Percentiles rank a stretch among this genome's conserved stretches.
phyloP scores from a whole-genome alignment of 2,113 vertebrate genomes.

The Lontra canadensis region DNA sequence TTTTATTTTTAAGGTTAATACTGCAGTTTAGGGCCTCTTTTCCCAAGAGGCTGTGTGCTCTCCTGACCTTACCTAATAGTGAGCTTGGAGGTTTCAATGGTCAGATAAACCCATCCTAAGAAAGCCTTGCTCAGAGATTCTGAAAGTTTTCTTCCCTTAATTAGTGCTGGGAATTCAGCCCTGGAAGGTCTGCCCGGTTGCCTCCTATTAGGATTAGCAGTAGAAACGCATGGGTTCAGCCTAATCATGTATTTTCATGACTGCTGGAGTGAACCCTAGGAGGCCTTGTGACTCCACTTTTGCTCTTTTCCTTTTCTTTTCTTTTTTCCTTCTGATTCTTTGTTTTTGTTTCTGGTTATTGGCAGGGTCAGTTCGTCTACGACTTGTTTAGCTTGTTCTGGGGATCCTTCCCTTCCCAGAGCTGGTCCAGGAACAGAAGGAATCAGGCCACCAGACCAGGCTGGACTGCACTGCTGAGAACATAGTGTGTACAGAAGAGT shows the following conservation, averaged over 20 bases:
- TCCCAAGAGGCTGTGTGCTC: not conserved
- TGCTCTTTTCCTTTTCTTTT: not conserved
- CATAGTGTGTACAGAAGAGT: not conserved
- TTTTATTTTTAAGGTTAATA: not conserved
- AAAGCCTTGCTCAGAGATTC: not conserved
- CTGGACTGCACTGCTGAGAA: not conserved
- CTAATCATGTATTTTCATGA: not conserved
- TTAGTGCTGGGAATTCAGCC: not conserved
- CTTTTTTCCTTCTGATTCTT: not conserved
- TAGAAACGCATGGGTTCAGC: not conserved
- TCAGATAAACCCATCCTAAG: not conserved
- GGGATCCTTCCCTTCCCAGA: not conserved
- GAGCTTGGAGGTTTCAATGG: not conserved
- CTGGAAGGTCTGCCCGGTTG: not conserved
- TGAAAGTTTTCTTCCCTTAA: not conserved
- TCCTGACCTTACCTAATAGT: not conserved
- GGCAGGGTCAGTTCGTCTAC: not conserved
- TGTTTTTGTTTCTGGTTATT: not conserved
- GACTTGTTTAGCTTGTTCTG: not conserved
- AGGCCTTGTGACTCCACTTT: not conserved
- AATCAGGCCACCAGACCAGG: not conserved
- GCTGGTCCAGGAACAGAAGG: not conserved
- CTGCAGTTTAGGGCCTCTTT: not conserved
- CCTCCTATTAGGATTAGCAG: not conserved
- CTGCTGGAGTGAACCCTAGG: not conserved